Evolutionary conservation across 2,888 invertebrate genomes (phyloP), one percentile per base, ranked within the genome.

Genomic region (Thecocarcelia acutangulata): DNA sequence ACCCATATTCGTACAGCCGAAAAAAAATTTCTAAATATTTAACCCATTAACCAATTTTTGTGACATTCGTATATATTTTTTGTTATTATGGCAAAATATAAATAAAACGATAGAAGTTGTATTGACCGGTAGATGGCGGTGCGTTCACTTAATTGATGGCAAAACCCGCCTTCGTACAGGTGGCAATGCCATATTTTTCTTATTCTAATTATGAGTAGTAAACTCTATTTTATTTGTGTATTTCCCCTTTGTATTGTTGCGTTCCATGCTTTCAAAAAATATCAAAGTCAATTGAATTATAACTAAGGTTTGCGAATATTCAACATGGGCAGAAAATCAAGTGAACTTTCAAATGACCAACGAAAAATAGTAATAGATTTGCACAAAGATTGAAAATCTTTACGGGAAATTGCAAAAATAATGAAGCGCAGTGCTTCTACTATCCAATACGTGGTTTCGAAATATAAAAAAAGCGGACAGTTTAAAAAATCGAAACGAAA

Each of bases 281-380:
- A 48, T 19, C 9, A 48, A 3, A 48, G 9, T 48, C 19, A 48
- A 9, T 17, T 17, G 46, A 46, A 15, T 46, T 8, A 46, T 46
- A 17, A 46, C 17, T 17, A 46, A 17, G 17, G 9, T 3, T 33
- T 33, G 33, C 6, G 33, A 33, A 33, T 6, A 33, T 33, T 33
- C 33, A 33, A 48, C 13, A 17, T 52, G 52, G 52, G 28, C 3
- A 52, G 52, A 52, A 52, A 52, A 52, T 52, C 52, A 58, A 42
- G 59, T 59, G 42, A 42, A 42, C 59, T 42, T 42, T 59, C 59
- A 58, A 6, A 58, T 19, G 58, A 40, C 15, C 40, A 58, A 5
- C 58, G 58, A 40, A 58, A 58, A 58, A 58, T 58, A 17, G 58
- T 40, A 56, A 56, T 56, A 21, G 50, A 50, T 50, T 5, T 50